Evolutionary conservation across 2,797 vertebrate genomes (phyloP).

Genomic region (Avahi laniger): DNA sequence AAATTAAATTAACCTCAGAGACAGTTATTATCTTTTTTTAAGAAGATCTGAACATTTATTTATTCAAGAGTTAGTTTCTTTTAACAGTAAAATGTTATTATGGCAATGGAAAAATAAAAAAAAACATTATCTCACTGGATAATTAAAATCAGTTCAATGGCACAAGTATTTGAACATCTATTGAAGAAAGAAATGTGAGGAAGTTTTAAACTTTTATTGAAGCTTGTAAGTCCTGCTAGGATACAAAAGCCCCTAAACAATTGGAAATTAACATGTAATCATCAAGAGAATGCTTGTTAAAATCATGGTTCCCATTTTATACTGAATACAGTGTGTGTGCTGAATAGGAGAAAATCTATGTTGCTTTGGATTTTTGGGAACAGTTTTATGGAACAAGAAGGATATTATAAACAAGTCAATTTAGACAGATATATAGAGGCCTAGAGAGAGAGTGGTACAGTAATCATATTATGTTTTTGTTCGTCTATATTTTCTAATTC

Average conservation of each 20-base stretch:
- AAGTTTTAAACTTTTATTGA: neutral
- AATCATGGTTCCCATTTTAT: neutral
- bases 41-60: neutral
- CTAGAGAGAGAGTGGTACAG: neutral
- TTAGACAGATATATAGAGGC: neutral
- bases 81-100: neutral
- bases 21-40: neutral
- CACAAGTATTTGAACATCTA: neutral
- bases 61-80: neutral
- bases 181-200: neutral
- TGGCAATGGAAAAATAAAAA: conserved; percentile 14
- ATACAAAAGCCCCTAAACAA: neutral
- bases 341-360: neutral
- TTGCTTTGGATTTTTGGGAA: neutral
- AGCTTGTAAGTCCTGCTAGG: neutral
- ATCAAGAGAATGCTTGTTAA: neutral
- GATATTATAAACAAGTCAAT: neutral
- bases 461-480: neutral
- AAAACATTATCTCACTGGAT: neutral
- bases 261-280: neutral
- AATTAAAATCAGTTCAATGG: conserved; percentile 14
- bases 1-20: neutral
- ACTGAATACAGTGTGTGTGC: neutral
- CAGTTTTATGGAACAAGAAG: neutral
- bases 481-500: neutral